Evolutionary conservation across 2,797 vertebrate genomes (phyloP), one percentile per base, ranked within the genome.

Genomic region (Microctenopoma lineatum): DNA sequence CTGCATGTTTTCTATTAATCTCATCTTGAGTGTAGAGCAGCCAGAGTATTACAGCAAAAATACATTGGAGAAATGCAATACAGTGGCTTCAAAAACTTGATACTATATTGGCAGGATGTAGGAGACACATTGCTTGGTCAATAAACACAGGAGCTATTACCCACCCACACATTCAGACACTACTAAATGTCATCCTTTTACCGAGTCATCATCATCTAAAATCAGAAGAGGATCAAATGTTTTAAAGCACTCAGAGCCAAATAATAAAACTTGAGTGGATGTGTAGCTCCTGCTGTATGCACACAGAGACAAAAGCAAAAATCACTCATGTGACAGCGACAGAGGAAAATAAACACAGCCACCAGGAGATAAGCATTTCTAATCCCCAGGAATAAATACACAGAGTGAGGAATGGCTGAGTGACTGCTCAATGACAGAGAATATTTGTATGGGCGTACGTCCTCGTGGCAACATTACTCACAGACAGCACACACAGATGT

Each of bases 401-500:
- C 64, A 54, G 69, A 25, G 54, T 78, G 83, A 85, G 84, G 80
- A 90, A 83, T 80, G 77, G 75, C 27, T 87, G 81, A 92, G 72
- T 87, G 88, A 88, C 81, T 86, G 70, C 62, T 81, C 69, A 72
- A 80, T 88, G 70, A 82, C 83, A 60, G 70, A 75, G 68, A 66
- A 41, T 81, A 76, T 86, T 86, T 92, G 80, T 84, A 66, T 79
- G 80, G 73, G 70, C 53, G 70, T 67, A 79, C 66, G 85, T 88
- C 84, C 77, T 85, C 79, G 52, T 73, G 65, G 77, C 77, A 76
- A 74, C 73, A 86, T 86, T 80, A 86, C 73, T 85, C 84, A 79
- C 71, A 65, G 67, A 66, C 75, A 62, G 79, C 48, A 11, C 36
- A 5, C 74, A 80, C 69, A 82, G 80, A 79, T 78, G 77, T 85